phyloP scores from a whole-genome alignment of 1,140 invertebrate genomes.

The Danaus plexippus region DNA sequence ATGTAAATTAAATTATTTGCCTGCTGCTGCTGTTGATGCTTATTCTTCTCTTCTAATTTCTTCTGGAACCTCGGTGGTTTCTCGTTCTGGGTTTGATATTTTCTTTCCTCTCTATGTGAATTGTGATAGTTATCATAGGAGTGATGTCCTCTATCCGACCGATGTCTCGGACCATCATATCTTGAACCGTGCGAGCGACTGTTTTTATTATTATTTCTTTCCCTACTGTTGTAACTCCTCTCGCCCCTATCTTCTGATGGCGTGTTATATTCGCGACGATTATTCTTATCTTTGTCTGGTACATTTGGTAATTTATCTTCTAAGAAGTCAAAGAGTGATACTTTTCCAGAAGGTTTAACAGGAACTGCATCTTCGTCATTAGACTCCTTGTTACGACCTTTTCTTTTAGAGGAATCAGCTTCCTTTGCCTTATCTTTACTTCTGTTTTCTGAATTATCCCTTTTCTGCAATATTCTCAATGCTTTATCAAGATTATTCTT shows the following conservation, averaged over 20 bases:
- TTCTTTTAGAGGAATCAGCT: constrained; percentile 59
- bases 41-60: constrained; percentile 67
- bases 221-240: constrained; percentile 41
- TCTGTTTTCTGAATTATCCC: constrained; percentile 61
- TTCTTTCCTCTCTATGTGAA: constrained; percentile 56
- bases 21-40: constrained; percentile 47
- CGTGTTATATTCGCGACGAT: constrained; percentile 38
- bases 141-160: constrained; percentile 46
- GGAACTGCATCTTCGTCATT: constrained; percentile 76
- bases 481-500: constrained; percentile 83
- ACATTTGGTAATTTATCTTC: constrained; percentile 84
- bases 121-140: constrained; percentile 45
- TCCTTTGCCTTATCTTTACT: constrained; percentile 65
- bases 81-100: constrained; percentile 59
- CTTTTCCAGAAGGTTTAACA: constrained; percentile 85
- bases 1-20: constrained; percentile 35
- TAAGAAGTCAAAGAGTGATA: constrained; percentile 90
- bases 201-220: constrained; percentile 46
- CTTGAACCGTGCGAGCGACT: constrained; percentile 45
- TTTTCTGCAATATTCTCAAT: constrained; percentile 78
- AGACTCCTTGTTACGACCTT: constrained; percentile 66
- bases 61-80: constrained; percentile 69
- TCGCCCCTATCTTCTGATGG: constrained; percentile 46
- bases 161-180: constrained; percentile 48
- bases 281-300: constrained; percentile 59